phyloP scores from a whole-genome alignment of 2,113 vertebrate genomes.

The Gulo gulo region DNA sequence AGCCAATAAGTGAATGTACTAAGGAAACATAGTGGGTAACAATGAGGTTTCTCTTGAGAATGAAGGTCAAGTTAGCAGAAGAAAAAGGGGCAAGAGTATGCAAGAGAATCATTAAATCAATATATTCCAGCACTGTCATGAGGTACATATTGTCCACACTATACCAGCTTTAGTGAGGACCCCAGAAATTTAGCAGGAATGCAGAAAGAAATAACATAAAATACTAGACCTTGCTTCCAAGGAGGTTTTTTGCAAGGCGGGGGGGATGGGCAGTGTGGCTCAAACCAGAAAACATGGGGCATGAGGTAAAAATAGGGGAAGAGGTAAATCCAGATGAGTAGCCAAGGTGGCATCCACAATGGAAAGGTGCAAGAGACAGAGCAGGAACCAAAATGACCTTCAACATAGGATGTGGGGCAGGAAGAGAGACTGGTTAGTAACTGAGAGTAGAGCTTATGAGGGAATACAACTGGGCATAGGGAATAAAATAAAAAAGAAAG shows the following conservation, averaged over 20 bases:
- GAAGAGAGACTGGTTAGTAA: neutral
- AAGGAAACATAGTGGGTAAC: neutral
- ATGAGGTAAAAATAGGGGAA: neutral
- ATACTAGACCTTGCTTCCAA: neutral
- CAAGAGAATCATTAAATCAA: neutral
- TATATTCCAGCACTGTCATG: neutral
- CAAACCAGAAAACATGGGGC: neutral
- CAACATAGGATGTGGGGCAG: neutral
- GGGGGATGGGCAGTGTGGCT: neutral
- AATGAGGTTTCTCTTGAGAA: neutral
- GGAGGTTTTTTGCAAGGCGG: neutral
- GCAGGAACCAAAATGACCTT: neutral
- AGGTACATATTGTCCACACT: neutral
- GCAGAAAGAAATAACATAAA: neutral
- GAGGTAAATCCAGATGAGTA: neutral
- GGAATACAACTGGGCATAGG: neutral
- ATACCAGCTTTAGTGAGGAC: neutral
- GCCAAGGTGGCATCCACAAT: neutral
- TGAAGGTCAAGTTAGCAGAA: neutral
- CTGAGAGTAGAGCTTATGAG: neutral
- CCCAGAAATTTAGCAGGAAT: neutral
- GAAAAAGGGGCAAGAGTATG: neutral
- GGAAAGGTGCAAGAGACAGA: neutral
- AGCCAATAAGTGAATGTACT: neutral
- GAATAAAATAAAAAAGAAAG: neutral